These are phyloP conservation scores for Malurus melanocephalus DNA, from an alignment of 2,113 vertebrate species.

Conservation along the genomic window DNA sequence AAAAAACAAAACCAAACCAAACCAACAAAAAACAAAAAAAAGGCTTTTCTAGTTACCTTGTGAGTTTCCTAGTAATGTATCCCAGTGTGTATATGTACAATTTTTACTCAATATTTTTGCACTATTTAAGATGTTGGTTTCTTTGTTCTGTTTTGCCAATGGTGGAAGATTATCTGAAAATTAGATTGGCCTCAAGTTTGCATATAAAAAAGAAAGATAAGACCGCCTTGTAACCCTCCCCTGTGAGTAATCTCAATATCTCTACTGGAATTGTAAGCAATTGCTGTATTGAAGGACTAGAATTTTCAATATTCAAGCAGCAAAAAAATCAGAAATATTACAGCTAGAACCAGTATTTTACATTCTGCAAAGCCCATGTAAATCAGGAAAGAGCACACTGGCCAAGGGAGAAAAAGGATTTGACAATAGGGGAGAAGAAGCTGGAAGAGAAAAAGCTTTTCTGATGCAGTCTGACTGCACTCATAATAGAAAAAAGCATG, in stretches of 20 bases:
- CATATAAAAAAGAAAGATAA: not conserved
- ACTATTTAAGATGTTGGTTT: not conserved
- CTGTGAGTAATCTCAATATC: not conserved
- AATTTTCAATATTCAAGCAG: not conserved
- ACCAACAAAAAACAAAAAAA: no score
- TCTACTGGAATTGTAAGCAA: not conserved
- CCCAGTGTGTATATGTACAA: fast-evolving
- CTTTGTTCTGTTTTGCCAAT: not conserved
- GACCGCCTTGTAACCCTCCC: not conserved
- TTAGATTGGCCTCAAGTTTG: not conserved
- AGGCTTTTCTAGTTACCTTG: not conserved
- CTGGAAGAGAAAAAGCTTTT: not conserved
- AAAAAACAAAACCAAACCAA: no score
- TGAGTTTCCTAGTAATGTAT: not conserved
- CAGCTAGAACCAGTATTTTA: not conserved
- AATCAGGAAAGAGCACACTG: not conserved
- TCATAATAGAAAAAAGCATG: not conserved
- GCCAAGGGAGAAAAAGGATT: not conserved
- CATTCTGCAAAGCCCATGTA: not conserved
- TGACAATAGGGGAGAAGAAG: not conserved
- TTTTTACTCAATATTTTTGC: not conserved
- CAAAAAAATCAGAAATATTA: not conserved
- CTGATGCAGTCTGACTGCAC: not conserved
- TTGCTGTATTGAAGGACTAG: fast-evolving
- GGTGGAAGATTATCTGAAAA: not conserved